These are phyloP conservation scores for Anas bernieri DNA, from an alignment of 2,797 vertebrate genomes.

Conservation along the genomic window DNA sequence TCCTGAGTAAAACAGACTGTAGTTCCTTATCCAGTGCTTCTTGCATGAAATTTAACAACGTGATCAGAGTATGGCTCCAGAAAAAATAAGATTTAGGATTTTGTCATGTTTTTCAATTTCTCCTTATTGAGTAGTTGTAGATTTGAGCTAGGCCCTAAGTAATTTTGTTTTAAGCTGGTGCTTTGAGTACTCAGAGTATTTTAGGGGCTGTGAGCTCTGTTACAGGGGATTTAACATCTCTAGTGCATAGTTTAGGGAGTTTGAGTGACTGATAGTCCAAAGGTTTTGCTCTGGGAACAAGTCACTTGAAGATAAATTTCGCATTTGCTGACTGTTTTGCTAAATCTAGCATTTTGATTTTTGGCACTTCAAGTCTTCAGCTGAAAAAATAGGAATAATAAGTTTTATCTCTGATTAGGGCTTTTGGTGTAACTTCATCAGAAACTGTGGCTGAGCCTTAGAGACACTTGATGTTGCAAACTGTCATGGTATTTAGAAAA, in stretches of 20 bases:
- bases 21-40: background rate
- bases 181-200: background rate
- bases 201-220: background rate
- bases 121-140: background rate
- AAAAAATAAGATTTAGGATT: background rate
- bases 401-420: fast-evolving
- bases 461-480: background rate
- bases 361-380: background rate
- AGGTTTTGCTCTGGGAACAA: background rate
- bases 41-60: background rate
- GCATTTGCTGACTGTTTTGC: background rate
- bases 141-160: background rate
- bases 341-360: background rate
- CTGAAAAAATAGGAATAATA: background rate
- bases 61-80: background rate
- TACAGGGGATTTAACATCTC: background rate
- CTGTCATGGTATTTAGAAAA: background rate
- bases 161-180: background rate
- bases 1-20: background rate
- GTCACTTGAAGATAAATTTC: background rate
- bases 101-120: background rate
- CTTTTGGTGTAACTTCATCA: background rate
- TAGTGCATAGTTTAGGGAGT: background rate
- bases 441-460: background rate
- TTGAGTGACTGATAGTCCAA: background rate